phyloP scores from a whole-genome alignment of 1,140 invertebrate genomes.

The Sycophila sp. region DNA sequence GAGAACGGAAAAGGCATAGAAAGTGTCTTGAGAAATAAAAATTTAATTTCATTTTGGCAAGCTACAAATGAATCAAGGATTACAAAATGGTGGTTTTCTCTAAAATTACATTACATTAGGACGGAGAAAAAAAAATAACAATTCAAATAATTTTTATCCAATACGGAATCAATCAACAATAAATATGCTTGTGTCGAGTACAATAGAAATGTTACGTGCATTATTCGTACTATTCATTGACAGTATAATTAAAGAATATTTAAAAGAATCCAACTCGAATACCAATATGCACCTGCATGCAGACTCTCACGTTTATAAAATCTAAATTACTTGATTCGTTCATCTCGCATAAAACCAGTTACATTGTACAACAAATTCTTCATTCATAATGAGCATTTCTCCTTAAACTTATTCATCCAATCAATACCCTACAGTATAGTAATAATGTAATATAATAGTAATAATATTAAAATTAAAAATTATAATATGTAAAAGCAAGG shows the following conservation, averaged over 20 bases:
- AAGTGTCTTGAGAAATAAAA: conserved; percentile 38
- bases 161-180: conserved; percentile 29
- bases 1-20: conserved; percentile 29
- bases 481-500: conserved; percentile 36
- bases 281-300: conserved; percentile 19
- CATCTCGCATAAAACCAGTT: conserved; percentile 39
- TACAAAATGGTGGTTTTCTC: conserved; percentile 27
- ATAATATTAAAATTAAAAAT: conserved; percentile 29
- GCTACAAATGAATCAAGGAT: conserved; percentile 36
- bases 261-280: conserved; percentile 15
- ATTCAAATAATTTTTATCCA: conserved; percentile 22
- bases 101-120: conserved; percentile 26
- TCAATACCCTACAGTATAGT: conserved; percentile 30
- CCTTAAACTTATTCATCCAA: conserved; percentile 30
- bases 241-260: conserved; percentile 13
- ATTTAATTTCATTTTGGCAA: conserved; percentile 40
- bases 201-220: conserved; percentile 31
- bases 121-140: conserved; percentile 28
- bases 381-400: conserved; percentile 33
- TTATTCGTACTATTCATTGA: conserved; percentile 13
- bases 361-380: conserved; percentile 40
- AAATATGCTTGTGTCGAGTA: conserved; percentile 30
- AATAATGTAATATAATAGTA: conserved; percentile 26
- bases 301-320: conserved; percentile 37
- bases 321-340: conserved; percentile 40